These are phyloP conservation scores for Drosophila melanosoma DNA, from an alignment of 2,888 invertebrate species.

Conservation along the genomic window DNA sequence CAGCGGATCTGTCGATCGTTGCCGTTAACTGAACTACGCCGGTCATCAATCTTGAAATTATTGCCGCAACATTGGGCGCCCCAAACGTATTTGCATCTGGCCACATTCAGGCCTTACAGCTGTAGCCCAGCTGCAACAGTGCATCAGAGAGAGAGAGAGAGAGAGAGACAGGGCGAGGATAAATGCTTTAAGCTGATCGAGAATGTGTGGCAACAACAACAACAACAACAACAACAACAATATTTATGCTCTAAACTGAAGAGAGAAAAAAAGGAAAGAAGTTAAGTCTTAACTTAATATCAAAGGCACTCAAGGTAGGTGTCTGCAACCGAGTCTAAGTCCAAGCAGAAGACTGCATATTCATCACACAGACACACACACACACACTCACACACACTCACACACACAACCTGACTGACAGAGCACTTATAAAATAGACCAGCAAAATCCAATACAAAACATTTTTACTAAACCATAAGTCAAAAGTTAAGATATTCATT, in stretches of 20 bases:
- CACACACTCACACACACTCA: conserved; percentile 10
- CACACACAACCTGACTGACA: conserved; percentile 6
- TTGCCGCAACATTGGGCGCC: conserved; percentile 66
- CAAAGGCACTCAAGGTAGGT: conserved; percentile 19
- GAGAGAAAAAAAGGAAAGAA: background rate
- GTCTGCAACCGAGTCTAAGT: background rate
- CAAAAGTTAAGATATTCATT: background rate
- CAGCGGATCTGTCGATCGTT: conserved; percentile 57
- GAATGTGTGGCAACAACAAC: conserved; percentile 21
- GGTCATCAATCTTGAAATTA: conserved; percentile 78
- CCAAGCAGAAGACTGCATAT: conserved; percentile 14
- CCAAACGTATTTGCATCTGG: conserved; percentile 67
- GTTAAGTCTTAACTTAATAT: conserved; percentile 13
- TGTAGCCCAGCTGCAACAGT: conserved; percentile 10
- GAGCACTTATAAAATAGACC: conserved; percentile 4
- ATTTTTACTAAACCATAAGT: background rate
- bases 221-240: conserved; percentile 16
- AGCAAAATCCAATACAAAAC: background rate
- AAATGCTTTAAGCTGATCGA: conserved; percentile 28
- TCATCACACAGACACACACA: conserved; percentile 13
- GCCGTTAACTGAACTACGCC: conserved; percentile 76
- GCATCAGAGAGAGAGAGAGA: background rate
- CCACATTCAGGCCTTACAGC: conserved; percentile 15
- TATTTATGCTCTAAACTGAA: conserved; percentile 3
- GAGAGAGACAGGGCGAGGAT: background rate